phyloP scores from a whole-genome alignment of 37 sponge, comb jelly and placozoan genomes.

The Chondrilla cf. caribensis region DNA sequence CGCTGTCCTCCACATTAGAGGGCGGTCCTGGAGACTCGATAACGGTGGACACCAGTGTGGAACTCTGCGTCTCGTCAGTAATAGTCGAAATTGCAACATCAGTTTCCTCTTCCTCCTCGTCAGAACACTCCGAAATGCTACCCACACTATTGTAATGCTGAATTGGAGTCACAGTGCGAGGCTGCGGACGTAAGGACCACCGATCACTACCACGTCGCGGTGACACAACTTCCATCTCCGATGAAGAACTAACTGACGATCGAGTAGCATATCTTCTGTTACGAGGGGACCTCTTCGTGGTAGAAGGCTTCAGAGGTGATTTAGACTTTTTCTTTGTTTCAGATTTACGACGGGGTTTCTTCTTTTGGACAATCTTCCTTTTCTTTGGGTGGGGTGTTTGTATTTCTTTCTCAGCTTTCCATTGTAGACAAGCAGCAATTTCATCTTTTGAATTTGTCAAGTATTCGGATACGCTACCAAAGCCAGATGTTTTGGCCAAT shows the following conservation, averaged over 20 bases:
- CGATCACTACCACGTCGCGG: conserved; percentile 2
- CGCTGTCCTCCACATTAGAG: neutral
- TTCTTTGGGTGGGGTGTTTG: neutral
- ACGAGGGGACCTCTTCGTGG: neutral
- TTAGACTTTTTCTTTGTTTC: neutral
- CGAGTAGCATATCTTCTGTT: neutral
- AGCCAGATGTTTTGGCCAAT: conserved; percentile 64
- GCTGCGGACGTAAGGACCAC: neutral
- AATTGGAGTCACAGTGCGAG: neutral
- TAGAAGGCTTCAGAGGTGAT: neutral
- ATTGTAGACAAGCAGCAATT: conserved; percentile 49
- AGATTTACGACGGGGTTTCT: neutral
- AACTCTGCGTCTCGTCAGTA: no score
- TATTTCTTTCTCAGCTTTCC: conserved; percentile 18
- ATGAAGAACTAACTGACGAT: no score
- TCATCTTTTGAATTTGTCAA: conserved; percentile 49
- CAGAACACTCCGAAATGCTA: neutral
- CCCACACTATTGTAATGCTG: neutral
- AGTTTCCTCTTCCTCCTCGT: neutral
- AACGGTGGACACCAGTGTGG: no score
- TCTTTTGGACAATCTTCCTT: neutral
- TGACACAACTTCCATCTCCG: no score
- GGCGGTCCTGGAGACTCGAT: neutral
- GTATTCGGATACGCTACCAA: conserved; percentile 55
- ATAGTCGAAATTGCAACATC: no score